Conservation (phyloP, 2,888 invertebrate species). For the Corythucha ciliata region DNA sequence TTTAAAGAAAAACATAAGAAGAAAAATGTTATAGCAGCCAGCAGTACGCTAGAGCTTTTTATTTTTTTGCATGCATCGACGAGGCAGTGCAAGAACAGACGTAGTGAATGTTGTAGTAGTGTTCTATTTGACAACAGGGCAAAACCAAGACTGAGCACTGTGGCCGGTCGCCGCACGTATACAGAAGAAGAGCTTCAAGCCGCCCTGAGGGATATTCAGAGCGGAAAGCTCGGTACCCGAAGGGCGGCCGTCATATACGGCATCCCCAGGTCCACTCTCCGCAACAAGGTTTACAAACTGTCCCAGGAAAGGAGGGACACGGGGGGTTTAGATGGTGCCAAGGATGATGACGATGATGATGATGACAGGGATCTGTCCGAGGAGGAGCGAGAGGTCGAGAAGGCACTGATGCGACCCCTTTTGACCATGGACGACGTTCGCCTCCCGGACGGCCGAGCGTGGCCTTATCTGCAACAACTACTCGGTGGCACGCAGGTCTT, state of each 20-base stretch:
- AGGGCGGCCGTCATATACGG: constrained; percentile 92
- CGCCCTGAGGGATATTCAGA: constrained; percentile 89
- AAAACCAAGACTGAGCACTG: constrained; percentile 51
- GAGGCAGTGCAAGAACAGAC: constrained; percentile 26
- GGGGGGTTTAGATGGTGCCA: constrained; percentile 28
- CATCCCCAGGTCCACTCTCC: constrained; percentile 88
- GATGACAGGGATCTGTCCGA: constrained; percentile 43
- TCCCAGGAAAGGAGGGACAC: constrained; percentile 50
- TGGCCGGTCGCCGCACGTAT: constrained; percentile 64
- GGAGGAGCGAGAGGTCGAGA: constrained; percentile 42
- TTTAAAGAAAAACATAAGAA: not conserved
- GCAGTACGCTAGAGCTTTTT: constrained; percentile 10
- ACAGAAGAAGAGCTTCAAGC: constrained; percentile 91
- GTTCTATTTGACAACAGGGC: constrained; percentile 51
- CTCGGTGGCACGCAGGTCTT: constrained; percentile 42
- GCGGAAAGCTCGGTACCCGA: constrained; percentile 83
- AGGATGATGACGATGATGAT: constrained; percentile 42
- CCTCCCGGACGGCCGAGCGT: constrained; percentile 42
- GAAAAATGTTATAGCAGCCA: not conserved
- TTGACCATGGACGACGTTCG: constrained; percentile 52
- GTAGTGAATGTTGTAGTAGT: constrained; percentile 30
- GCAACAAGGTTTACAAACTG: constrained; percentile 89
- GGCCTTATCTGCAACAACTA: constrained; percentile 46
- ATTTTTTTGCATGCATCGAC: constrained; percentile 29
- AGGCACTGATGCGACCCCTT: constrained; percentile 49